A percentile compares a stretch with the other conserved stretches of the same genome.
These are phyloP conservation scores for Drosophila persimilis DNA, from an alignment of 1,140 invertebrate genomes.

Conservation along the genomic window DNA sequence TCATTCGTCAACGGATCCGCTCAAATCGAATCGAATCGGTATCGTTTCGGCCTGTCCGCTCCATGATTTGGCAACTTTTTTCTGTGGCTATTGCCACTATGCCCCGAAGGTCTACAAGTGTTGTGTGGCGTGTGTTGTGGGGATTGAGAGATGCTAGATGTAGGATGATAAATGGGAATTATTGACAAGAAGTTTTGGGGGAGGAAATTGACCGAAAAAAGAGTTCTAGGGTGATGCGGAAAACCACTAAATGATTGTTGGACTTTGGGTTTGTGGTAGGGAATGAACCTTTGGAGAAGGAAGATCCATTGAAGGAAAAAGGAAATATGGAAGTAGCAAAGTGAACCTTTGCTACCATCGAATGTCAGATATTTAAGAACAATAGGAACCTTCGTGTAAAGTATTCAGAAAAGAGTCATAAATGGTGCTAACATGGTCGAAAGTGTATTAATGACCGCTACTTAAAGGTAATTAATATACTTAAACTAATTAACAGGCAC, in stretches of 20 bases:
- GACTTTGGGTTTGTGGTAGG: too few species aligned
- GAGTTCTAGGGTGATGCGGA: neutral
- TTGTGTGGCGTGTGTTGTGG: conserved; percentile 30
- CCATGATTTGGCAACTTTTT: conserved; percentile 60
- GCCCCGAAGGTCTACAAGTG: conserved; percentile 15
- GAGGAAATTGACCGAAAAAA: neutral
- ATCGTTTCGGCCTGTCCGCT: neutral
- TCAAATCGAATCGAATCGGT: neutral
- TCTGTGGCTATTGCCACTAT: conserved; percentile 15
- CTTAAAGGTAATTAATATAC: too few species aligned
- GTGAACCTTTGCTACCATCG: too few species aligned
- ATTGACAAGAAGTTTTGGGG: neutral
- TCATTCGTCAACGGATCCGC: conserved; percentile 3
- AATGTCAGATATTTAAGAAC: neutral
- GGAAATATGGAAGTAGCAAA: too few species aligned
- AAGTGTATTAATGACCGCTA: too few species aligned
- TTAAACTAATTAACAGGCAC: too few species aligned
- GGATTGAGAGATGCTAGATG: neutral
- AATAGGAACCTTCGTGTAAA: neutral
- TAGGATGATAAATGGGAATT: conserved; percentile 30
- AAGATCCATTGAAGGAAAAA: too few species aligned
- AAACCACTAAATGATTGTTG: neutral
- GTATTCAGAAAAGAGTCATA: too few species aligned
- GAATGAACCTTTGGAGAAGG: too few species aligned
- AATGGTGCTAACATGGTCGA: too few species aligned